Evolutionary conservation across 1,140 invertebrate species (phyloP).

Genomic region (Mactra quadrangularis): DNA sequence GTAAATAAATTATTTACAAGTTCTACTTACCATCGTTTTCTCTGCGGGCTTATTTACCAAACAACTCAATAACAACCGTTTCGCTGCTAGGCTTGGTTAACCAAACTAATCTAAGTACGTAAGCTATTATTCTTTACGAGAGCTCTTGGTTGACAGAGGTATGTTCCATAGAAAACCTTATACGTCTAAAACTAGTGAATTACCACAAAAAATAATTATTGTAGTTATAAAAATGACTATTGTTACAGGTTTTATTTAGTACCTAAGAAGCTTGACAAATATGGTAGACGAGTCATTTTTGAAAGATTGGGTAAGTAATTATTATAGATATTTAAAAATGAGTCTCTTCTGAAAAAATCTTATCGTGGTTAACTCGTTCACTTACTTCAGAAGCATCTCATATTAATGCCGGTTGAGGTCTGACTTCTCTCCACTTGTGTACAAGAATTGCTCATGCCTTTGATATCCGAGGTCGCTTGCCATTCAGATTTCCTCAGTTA

Average conservation of each 20-base stretch:
- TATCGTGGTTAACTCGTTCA: not conserved
- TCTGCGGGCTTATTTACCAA: too few species aligned
- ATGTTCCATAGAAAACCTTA: too few species aligned
- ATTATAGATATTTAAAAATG: not conserved
- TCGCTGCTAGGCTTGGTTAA: too few species aligned
- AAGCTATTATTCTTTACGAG: too few species aligned
- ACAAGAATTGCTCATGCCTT: not conserved
- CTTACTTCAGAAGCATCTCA: not conserved
- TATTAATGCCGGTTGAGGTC: not conserved
- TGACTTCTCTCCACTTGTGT: not conserved
- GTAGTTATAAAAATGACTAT: not conserved
- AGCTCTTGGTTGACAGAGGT: too few species aligned
- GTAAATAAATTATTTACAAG: too few species aligned
- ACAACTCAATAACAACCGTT: too few species aligned
- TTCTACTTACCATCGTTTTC: too few species aligned
- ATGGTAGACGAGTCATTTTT: conserved; percentile 4
- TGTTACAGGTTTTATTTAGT: conserved; percentile 2
- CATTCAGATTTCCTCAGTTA: too few species aligned
- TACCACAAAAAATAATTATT: too few species aligned
- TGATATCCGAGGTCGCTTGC: not conserved
- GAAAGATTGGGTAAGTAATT: not conserved
- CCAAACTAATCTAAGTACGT: too few species aligned
- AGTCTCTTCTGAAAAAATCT: not conserved
- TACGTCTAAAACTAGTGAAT: too few species aligned
- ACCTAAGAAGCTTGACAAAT: not conserved